phyloP scores from a whole-genome alignment of 1,140 invertebrate genomes.

The Tetramorium simillimum region DNA sequence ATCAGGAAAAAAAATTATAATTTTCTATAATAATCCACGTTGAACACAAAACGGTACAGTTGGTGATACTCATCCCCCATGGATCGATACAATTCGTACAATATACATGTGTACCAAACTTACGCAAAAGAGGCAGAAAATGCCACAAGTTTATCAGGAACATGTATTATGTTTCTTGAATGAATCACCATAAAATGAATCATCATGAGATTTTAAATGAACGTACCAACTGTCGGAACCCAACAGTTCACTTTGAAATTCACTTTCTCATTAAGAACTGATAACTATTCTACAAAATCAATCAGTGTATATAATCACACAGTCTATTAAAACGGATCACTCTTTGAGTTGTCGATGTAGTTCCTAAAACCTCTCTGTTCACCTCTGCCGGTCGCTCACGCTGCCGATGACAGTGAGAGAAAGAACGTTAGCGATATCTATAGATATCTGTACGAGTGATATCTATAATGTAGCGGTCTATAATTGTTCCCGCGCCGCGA shows the following conservation, averaged over 20 bases:
- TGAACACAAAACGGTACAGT: conserved; percentile 70
- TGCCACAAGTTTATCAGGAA: conserved; percentile 58
- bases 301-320: conserved; percentile 17
- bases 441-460: conserved; percentile 61
- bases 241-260: conserved; percentile 39
- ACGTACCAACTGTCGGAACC: background rate
- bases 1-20: conserved; percentile 3
- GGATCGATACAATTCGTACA: background rate
- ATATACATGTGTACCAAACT: conserved; percentile 19
- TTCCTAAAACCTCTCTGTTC: conserved; percentile 16
- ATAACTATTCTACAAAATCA: conserved; percentile 51
- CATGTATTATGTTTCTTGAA: conserved; percentile 53
- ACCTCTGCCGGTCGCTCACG: conserved; percentile 69
- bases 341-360: conserved; percentile 7
- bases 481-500: conserved; percentile 73
- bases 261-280: conserved; percentile 41
- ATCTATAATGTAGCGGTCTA: conserved; percentile 64
- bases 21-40: conserved; percentile 49
- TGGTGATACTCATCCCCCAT: conserved; percentile 65
- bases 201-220: background rate
- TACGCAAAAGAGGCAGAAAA: conserved; percentile 48
- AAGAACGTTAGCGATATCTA: conserved; percentile 36
- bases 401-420: conserved; percentile 70
- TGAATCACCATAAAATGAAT: conserved; percentile 26
- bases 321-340: conserved; percentile 36